Base-by-base conservation (phyloP, 1,140 invertebrate genomes). In the Nasonia longicornis region DNA sequence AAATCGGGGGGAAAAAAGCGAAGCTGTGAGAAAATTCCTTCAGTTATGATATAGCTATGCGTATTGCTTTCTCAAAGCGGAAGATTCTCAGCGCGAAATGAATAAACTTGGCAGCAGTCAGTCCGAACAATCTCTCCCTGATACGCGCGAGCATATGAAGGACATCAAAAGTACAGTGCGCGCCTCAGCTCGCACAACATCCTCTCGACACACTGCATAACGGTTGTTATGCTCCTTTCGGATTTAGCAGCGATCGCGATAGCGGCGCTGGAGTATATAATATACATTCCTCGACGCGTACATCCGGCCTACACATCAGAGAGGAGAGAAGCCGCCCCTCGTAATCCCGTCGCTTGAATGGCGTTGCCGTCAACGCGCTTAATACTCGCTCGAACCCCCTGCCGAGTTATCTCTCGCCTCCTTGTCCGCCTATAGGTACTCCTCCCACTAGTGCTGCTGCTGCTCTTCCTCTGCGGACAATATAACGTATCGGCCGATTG, bases 401-500 rank as follows among this genome's bases (percentile, higher is more conserved):
- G 26, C 29, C 22, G 64, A 11, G 22, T 16, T 26, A 67, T 67
- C 22, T 67, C 26, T 26, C 64, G 31, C 31, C 7, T 58, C 16
- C 52, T 58, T 58, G 52, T 58, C 52, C 52, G 52, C 52, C 52
- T 58, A n/a, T 35, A 6, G 31, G 31, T 42, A 42, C 6, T 42
- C 38, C 52, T 58, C 52, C 52, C 4, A 3, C 31, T 35, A 6
- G 3, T 35, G 31, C 31, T 35, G 31, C 31, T n/a, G 52, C 20
- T 58, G 52, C 52, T 58, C 52, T 58, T 58, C 52, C 52, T 26
- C 26, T 58, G 16, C 52, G 52, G 52, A 58, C 52, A 58, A 58
- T 58, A n/a, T 58, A 58, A 31, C 64, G 29, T 67, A 71, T 35
- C 69, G 69, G 7, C 26, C 69, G 69, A 71, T 71, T 20, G 29